Evolutionary conservation across 2,113 vertebrate genomes (phyloP), one percentile per base, ranked within the genome.

Genomic region (Phoxinus phoxinus): DNA sequence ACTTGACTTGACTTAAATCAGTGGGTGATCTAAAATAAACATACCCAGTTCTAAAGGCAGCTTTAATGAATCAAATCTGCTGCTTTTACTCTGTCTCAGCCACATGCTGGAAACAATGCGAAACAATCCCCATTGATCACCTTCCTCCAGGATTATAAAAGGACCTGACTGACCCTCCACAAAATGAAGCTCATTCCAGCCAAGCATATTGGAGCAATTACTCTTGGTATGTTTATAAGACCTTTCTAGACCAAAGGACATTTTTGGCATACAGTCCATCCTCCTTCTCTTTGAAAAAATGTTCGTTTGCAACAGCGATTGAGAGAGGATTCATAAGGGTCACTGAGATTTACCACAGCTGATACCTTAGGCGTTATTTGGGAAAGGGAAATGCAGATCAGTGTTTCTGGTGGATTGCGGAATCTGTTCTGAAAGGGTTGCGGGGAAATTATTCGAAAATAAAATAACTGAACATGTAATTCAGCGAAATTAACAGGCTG

Each of bases 131-230:
- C 25, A 77, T 6, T 27, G 51, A 79, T 80, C 51, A 8, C 8
- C 41, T 73, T 53, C 35, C 21, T 69, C 21, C 19, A 65, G 72
- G 56, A 32, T 32, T 71, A 67, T 58, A 35, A 81, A 71, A 11
- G 4, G 51, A 88, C 83, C 30, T 35, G 46, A 73, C 19, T 79
- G 46, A 69, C 76, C 79, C 76, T 83, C 46, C 21, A 84, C 37
- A 81, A 67, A 32, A 79, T 65, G n/a, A 80, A 79, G 61, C 51
- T 80, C 67, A 83, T 76, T 79, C 23, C 74, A 80, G 51, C 21
- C 74, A n/a, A n/a, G 75, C 67, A 74, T 44, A 4, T 41, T 82
- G 80, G 44, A 82, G 63, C 63, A 69, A 82, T 82, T 82, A 69
- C 61, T 69, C 19, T 53, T n/a, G 44, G 44, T 82, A 23, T 67